Evolutionary conservation across 2,797 vertebrate genomes (phyloP), one percentile per base, ranked within the genome.

Genomic region (Anabas testudineus): DNA sequence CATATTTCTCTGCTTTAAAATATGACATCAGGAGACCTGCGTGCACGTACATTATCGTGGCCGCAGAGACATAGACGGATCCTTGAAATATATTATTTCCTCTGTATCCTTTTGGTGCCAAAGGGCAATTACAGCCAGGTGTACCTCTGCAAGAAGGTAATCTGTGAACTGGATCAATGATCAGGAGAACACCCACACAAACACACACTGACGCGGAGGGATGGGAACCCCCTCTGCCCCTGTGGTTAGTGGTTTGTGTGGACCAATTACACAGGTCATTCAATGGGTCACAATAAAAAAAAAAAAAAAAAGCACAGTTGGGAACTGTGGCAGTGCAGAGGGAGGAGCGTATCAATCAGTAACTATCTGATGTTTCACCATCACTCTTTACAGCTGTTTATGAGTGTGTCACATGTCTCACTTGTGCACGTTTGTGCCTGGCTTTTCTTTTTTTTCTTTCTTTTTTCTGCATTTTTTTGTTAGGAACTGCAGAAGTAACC

Each of bases 211-310:
- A 62, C 72, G 60, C 67, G 77, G 81, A 70, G 70, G 77, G 76
- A 77, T 82, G 80, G 80, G 67, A 86, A 80, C 67, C 79, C 73
- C 81, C 73, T 60, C 63, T 67, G 76, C 75, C 78, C 66, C 73
- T 70, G 81, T 86, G 87, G 87, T 92, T 90, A 91, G 90, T 92
- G 90, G 90, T 91, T 91, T 91, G 86, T 87, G 86, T 64, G 84
- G 81, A 80, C 78, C 87, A 92, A 93, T 94, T 92, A 91, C 91
- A 89, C 86, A 91, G 91, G 91, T 92, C 92, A 93, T 48, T 86
- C 88, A 86, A 67, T 78, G 89, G 91, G 90, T 90, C 91, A 87
- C 80, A 83, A 88, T 86, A 84, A 81, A 77, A 84, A 85, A 82
- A 85, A 83, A 88, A 86, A 84, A 81, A 77, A 84, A 85, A 82